These are phyloP conservation scores for Pao palembangensis DNA, from an alignment of 2,113 vertebrate genomes.

Conservation along the genomic window DNA sequence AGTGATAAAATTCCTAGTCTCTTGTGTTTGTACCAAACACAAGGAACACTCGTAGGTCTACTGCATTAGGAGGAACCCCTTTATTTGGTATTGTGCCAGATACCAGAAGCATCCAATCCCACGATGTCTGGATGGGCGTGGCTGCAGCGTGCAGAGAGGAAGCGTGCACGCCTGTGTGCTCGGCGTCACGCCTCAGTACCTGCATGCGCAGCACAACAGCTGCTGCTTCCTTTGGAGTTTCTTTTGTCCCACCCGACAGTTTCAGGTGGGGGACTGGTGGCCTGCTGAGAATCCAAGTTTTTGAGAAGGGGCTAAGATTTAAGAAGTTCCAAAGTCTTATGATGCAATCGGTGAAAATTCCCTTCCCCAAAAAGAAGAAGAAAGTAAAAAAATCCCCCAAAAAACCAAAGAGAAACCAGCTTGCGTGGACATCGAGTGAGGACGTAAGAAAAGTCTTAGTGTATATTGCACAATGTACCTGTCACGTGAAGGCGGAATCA, in stretches of 20 bases:
- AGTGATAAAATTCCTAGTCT: constrained; percentile 62
- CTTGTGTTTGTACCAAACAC: constrained; percentile 70
- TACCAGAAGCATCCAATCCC: constrained; percentile 57
- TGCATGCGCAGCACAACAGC: constrained; percentile 46
- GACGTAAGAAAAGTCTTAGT: constrained; percentile 71
- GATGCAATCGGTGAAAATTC: constrained; percentile 35
- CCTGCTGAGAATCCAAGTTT: constrained; percentile 57
- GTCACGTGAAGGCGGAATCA: constrained; percentile 61
- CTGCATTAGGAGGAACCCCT: constrained; percentile 78
- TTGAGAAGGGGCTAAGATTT: constrained; percentile 40
- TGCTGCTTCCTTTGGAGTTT: constrained; percentile 56
- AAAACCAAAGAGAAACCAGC: constrained; percentile 30
- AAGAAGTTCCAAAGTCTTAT: constrained; percentile 60
- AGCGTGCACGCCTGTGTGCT: constrained; percentile 52
- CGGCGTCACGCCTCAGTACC: constrained; percentile 36
- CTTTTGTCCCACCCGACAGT: constrained; percentile 46
- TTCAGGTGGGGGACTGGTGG: constrained; percentile 36
- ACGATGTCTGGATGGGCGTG: constrained; percentile 49
- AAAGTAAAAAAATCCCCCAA: neutral
- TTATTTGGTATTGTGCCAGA: constrained; percentile 80
- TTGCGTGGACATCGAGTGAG: constrained; percentile 51
- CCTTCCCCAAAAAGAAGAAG: constrained; percentile 27
- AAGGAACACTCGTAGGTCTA: constrained; percentile 74
- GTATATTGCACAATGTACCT: constrained; percentile 77
- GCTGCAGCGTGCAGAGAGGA: constrained; percentile 65